phyloP scores from a whole-genome alignment of 2,113 vertebrate species.

The Dolichallabes microphthalmus region DNA sequence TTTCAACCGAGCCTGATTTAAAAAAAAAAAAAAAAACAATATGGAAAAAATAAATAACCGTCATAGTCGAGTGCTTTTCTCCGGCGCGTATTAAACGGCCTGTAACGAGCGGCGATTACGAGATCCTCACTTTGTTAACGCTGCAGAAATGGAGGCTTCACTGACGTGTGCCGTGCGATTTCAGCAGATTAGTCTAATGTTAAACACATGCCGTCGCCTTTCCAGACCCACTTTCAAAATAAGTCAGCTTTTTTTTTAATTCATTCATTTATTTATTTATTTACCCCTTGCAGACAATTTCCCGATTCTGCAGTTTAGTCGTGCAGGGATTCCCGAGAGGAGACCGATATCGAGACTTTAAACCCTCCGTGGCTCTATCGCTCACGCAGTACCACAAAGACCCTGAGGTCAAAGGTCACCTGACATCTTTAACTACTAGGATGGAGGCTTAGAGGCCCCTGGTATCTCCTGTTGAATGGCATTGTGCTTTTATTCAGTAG shows the following conservation, averaged over 20 bases:
- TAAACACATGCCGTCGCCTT: constrained; percentile 50
- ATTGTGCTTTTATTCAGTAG: constrained; percentile 27
- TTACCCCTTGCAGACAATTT: constrained; percentile 15
- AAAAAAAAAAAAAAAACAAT: constrained; percentile 45
- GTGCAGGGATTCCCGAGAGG: constrained; percentile 35
- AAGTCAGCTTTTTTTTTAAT: constrained; percentile 34
- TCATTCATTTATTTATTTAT: too few species aligned
- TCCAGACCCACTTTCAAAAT: constrained; percentile 44
- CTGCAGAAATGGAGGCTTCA: constrained; percentile 49
- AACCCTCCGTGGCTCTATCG: constrained; percentile 32
- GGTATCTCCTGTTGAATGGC: constrained; percentile 21
- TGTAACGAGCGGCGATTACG: constrained; percentile 49
- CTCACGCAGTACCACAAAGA: constrained; percentile 23
- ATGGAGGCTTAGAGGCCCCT: constrained; percentile 33
- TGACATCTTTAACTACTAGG: constrained; percentile 44
- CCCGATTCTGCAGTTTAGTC: constrained; percentile 20
- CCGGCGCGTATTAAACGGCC: constrained; percentile 45
- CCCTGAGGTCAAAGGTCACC: constrained; percentile 49
- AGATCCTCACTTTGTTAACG: constrained; percentile 49
- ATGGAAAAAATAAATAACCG: constrained; percentile 12
- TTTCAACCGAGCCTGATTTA: constrained; percentile 24
- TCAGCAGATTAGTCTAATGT: constrained; percentile 55
- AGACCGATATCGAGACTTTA: constrained; percentile 40
- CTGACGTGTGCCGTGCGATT: constrained; percentile 39
- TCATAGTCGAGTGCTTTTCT: constrained; percentile 34